These are phyloP conservation scores for Acrobasis suavella DNA, from an alignment of 2,888 invertebrate species.

Conservation along the genomic window DNA sequence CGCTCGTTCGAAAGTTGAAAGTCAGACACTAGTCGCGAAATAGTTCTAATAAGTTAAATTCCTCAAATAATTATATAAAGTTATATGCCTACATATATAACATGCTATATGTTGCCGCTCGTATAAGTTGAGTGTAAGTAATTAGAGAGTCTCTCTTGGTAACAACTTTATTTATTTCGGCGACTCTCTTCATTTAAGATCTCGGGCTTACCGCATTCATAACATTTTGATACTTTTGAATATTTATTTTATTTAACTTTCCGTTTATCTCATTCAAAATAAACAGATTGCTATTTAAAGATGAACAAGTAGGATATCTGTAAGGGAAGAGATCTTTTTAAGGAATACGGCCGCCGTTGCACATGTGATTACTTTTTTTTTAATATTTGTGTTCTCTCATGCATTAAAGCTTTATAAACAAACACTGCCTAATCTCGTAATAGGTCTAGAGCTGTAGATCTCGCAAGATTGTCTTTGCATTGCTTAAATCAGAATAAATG, in stretches of 20 bases:
- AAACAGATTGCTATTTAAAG: too few species aligned
- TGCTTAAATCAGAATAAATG: too few species aligned
- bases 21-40: not conserved
- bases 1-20: not conserved
- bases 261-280: too few species aligned
- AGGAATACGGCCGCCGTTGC: too few species aligned
- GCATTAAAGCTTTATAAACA: too few species aligned
- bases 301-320: too few species aligned
- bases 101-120: conserved; percentile 11
- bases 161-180: conserved; percentile 74
- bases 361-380: too few species aligned
- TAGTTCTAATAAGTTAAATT: conserved; percentile 15
- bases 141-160: conserved; percentile 64
- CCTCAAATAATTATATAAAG: conserved; percentile 6
- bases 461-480: too few species aligned
- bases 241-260: not conserved
- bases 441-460: too few species aligned
- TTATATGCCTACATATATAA: conserved; percentile 7
- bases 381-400: too few species aligned
- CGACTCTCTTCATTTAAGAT: conserved; percentile 67
- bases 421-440: too few species aligned
- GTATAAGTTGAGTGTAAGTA: conserved; percentile 47
- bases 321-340: too few species aligned
- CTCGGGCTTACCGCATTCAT: conserved; percentile 34
- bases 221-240: conserved; percentile 51